Evolutionary conservation across 2,888 invertebrate genomes (phyloP), one percentile per base, ranked within the genome.

Genomic region (Unio pictorum): DNA sequence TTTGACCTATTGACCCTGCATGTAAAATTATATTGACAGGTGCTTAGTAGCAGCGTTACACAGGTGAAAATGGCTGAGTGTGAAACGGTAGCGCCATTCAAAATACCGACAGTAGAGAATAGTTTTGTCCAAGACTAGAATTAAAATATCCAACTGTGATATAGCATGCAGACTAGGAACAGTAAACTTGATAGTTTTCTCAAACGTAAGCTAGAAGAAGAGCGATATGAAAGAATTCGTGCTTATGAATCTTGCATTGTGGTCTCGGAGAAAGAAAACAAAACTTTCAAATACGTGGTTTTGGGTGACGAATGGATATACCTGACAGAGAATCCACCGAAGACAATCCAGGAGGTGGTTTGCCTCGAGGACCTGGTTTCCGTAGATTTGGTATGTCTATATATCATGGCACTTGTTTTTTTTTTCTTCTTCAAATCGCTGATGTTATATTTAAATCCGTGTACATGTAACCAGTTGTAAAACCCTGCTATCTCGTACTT

Each of bases 241-340:
- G 85, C 84, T 6, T 86, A 88, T 69, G 90, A 90, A 69, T 80
- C 89, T 8, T 89, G 89, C 68, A 84, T 90, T 58, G 86, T 89
- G 59, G 84, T 86, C 20, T 88, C 88, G n/a, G 86, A 87, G 67
- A 86, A 82, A 64, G 89, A 88, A 66, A 86, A 88, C 68, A 89
- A 88, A 68, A 82, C 86, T 0, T 89, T 88, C 76, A 89, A 89
- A 72, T 89, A 84, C 73, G 85, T 88, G 18, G 76, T 90, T 34
- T 75, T 89, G 23, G 85, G 84, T 54, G 89, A 89, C 71, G 88
- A 89, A 68, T 87, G 86, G 79, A 81, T 90, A 30, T 89, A 88
- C 74, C 74, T 89, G 68, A 88, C 89, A 54, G 89, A 89, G 75
- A 89, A 89, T 70, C 89, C 89, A 8, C 89, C 90, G 0, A 88